Evolutionary conservation across 2,797 vertebrate genomes (phyloP).

Genomic region (Dromococcyx pavoninus): DNA sequence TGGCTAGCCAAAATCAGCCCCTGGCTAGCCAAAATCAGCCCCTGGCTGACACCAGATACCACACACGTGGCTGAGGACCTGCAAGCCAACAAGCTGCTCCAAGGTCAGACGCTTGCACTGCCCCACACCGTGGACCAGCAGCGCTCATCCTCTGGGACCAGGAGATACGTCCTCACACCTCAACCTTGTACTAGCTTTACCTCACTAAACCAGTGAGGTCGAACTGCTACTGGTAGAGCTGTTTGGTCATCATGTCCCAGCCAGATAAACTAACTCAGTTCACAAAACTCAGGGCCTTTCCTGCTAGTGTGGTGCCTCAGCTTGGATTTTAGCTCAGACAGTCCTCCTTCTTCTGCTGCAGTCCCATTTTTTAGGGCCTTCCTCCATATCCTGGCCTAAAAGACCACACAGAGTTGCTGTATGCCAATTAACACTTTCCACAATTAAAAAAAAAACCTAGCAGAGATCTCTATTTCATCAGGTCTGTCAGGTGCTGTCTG

Average conservation of each 20-base stretch:
- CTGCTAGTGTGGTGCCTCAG: not conserved
- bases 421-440: not conserved
- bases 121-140: not conserved
- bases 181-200: not conserved
- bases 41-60: not conserved
- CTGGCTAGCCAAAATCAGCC: not conserved
- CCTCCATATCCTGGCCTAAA: not conserved
- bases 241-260: not conserved
- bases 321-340: not conserved
- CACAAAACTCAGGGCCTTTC: not conserved
- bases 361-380: not conserved
- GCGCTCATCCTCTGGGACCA: accelerated
- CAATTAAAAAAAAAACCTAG: not conserved
- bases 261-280: not conserved
- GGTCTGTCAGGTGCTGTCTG: not conserved
- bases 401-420: not conserved
- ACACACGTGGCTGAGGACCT: not conserved
- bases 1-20: not conserved
- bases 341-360: not conserved
- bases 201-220: not conserved
- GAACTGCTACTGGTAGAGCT: not conserved
- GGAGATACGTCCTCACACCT: not conserved
- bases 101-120: not conserved
- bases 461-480: not conserved
- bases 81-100: not conserved